Evolutionary conservation across 2,113 vertebrate genomes (phyloP), one percentile per base, ranked within the genome.

Genomic region (Prinia subflava): DNA sequence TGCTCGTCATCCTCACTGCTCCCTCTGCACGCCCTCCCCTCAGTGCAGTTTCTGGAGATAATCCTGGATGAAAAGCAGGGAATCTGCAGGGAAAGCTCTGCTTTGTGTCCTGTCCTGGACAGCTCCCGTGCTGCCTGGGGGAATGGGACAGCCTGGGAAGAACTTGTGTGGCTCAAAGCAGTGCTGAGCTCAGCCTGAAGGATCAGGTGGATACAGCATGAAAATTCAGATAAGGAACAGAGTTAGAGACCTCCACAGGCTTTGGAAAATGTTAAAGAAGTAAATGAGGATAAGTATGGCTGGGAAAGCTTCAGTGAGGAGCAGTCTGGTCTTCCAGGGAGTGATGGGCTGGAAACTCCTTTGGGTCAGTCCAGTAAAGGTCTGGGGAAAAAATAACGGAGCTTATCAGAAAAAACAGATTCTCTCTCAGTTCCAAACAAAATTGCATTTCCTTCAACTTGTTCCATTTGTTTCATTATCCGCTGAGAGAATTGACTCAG

Each of bases 381-480:
- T 59, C 63, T 44, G 27, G 33, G 81, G 50, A 35, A 65, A 77
- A 83, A 67, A 39, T 59, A 42, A 55, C 7, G 14, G 59, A 47
- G 56, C 78, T 63, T 39, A 83, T 67, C 49, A 74, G 90, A 69
- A 88, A 65, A 75, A 63, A 9, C 44, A 82, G 35, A 20, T 82
- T 65, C 25, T 87, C 47, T 83, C 89, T 57, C 42, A 27, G 46
- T 65, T 80, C 57, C 27, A 88, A 86, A 80, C 63, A 62, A 47
- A 85, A 83, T 10, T 67, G 50, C 56, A 44, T 90, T 93, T 92
- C 89, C 39, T 94, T 87, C 62, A 22, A 20, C 70, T 91, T 57
- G 60, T 94, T 90, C 53, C 23, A 4, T 87, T 88, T 83, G 63
- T 81, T 92, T 93, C 76, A 60, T 92, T 93, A 87, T 83, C 69